These are phyloP conservation scores for Arctopsyche grandis DNA, from an alignment of 1,140 invertebrate species.

Conservation along the genomic window DNA sequence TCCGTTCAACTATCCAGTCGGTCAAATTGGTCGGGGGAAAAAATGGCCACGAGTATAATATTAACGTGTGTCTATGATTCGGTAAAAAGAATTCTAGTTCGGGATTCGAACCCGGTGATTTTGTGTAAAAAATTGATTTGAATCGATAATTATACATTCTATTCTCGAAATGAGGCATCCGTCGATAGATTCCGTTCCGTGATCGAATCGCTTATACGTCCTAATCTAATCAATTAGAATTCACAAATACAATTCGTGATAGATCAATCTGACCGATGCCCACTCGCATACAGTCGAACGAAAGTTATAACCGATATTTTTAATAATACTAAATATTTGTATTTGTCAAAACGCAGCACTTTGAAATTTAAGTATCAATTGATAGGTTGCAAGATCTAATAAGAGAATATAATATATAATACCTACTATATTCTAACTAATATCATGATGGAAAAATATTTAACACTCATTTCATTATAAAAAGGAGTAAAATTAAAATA, in stretches of 20 bases:
- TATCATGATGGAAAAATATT: too few relatives aligned
- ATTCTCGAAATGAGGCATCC: not conserved
- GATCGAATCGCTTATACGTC: slow-evolving; percentile 27
- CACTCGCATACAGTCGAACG: not conserved
- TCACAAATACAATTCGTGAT: slow-evolving; percentile 28
- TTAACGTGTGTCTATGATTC: slow-evolving; percentile 13
- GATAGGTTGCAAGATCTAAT: too few relatives aligned
- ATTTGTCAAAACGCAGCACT: too few relatives aligned
- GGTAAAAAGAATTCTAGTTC: not conserved
- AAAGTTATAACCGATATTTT: not conserved
- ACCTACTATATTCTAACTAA: too few relatives aligned
- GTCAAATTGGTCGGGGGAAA: too few relatives aligned
- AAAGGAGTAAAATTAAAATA: too few relatives aligned
- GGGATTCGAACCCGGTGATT: slow-evolving; percentile 21
- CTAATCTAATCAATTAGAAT: slow-evolving; percentile 32
- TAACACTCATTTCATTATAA: too few relatives aligned
- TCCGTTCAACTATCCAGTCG: not conserved
- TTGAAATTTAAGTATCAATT: too few relatives aligned
- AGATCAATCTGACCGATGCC: slow-evolving; percentile 13
- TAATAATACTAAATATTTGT: too few relatives aligned
- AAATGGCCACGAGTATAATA: not conserved
- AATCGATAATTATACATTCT: slow-evolving; percentile 31
- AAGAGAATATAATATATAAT: too few relatives aligned
- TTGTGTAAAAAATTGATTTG: slow-evolving; percentile 25
- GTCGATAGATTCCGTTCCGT: slow-evolving; percentile 7